phyloP scores from a whole-genome alignment of 2,888 invertebrate genomes.

The Pandemis heparana region DNA sequence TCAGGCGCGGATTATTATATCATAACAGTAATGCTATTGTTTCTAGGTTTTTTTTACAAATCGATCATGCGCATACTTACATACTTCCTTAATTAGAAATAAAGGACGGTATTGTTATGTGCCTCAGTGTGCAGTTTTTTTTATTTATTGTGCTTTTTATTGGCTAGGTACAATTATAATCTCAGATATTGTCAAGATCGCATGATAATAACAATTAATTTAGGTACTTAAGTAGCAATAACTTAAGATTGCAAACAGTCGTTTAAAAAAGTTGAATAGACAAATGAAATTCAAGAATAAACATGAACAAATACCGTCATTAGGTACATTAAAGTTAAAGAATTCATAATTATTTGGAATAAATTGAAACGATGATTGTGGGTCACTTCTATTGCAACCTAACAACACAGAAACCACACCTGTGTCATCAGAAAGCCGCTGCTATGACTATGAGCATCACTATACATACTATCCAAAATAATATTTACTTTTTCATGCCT shows the following conservation, averaged over 20 bases:
- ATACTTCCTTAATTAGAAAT: neutral
- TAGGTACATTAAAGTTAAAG: neutral
- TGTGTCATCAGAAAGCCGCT: slow-evolving; percentile 7
- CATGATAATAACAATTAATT: no score
- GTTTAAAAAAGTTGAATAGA: neutral
- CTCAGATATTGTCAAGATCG: no score
- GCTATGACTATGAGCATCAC: neutral
- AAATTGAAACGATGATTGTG: slow-evolving; percentile 6
- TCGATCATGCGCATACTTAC: neutral
- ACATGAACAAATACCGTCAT: neutral
- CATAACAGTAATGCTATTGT: neutral
- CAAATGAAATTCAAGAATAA: neutral
- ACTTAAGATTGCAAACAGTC: no score
- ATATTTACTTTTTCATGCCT: no score
- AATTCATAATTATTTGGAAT: neutral
- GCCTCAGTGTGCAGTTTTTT: no score
- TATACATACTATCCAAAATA: no score
- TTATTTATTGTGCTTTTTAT: no score
- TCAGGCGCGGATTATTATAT: neutral
- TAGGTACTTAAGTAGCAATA: no score
- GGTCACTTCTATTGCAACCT: slow-evolving; percentile 10
- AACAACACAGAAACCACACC: slow-evolving; percentile 9
- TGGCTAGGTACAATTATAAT: no score
- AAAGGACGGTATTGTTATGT: neutral
- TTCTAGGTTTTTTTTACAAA: neutral